Conservation (phyloP, 2,113 vertebrate species). For the Halcyon malimbica region DNA sequence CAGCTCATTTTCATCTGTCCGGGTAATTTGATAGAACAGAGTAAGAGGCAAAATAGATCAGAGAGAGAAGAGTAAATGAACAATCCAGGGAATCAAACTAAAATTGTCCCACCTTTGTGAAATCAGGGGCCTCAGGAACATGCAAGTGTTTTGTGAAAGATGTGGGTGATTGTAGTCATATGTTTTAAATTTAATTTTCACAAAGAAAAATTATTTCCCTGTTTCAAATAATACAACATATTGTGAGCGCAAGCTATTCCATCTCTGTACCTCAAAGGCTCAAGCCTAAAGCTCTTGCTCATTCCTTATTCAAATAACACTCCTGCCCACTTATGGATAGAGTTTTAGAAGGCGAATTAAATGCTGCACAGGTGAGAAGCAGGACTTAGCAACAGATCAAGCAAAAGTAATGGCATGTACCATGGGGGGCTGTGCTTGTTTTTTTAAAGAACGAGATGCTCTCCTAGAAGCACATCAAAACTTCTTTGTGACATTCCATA, state of each 20-base stretch:
- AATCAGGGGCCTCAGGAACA: background rate
- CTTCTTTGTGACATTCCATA: background rate
- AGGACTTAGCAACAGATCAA: background rate
- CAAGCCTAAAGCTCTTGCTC: constrained; percentile 39
- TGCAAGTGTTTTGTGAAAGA: background rate
- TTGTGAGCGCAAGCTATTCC: constrained; percentile 13
- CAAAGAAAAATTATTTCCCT: constrained; percentile 19
- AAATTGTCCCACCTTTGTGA: background rate
- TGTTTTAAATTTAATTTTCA: constrained; percentile 47
- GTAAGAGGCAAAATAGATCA: background rate
- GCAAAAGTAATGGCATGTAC: background rate
- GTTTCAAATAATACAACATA: constrained; percentile 40
- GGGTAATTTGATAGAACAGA: background rate
- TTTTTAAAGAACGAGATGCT: background rate
- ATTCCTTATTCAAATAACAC: constrained; percentile 34
- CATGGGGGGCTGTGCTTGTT: background rate
- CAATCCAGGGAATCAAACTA: background rate
- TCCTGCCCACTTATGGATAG: constrained; percentile 28
- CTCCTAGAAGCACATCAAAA: background rate
- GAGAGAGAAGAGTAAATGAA: background rate
- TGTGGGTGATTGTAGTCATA: background rate
- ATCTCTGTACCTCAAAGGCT: constrained; percentile 7
- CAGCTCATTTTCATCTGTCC: background rate
- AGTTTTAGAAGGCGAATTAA: background rate
- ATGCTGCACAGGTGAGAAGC: background rate